phyloP scores from a whole-genome alignment of 2,797 vertebrate genomes.

The Taenioides sp. region DNA sequence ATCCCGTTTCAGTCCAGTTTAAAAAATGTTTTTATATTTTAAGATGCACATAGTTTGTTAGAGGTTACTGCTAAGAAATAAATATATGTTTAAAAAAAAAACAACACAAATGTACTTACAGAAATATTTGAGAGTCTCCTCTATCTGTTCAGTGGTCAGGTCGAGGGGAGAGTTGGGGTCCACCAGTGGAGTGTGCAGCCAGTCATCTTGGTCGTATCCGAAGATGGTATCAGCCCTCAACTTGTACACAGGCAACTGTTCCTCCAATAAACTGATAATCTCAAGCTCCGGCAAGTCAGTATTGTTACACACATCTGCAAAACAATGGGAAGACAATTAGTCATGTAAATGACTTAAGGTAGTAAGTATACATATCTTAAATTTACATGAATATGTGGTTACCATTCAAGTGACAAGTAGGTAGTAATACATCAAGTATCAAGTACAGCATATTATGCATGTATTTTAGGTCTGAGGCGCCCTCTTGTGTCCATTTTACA shows the following conservation, averaged over 20 bases:
- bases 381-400: not conserved
- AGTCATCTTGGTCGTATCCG: conserved; percentile 98
- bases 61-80: not conserved
- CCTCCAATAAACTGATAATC: conserved; percentile 98
- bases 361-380: not conserved
- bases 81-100: no score
- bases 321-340: not conserved
- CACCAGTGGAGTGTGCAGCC: conserved; percentile 95
- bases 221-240: conserved; percentile 97
- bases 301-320: conserved; percentile 96
- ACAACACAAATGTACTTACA: conserved; percentile 80
- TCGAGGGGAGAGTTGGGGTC: conserved; percentile 86
- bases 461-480: conserved; percentile 23
- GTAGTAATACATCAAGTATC: not conserved
- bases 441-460: not conserved
- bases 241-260: conserved; percentile 95
- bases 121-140: conserved; percentile 98
- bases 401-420: not conserved
- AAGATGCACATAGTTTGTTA: no score
- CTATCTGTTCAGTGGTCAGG: conserved; percentile 94
- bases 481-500: conserved; percentile 59
- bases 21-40: not conserved
- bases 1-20: not conserved
- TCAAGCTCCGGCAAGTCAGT: conserved; percentile 97
- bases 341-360: not conserved